A percentile compares a stretch with the other conserved stretches of the same genome.
Conservation (phyloP, 2,888 invertebrate genomes). For the Mythimna ferrago region DNA sequence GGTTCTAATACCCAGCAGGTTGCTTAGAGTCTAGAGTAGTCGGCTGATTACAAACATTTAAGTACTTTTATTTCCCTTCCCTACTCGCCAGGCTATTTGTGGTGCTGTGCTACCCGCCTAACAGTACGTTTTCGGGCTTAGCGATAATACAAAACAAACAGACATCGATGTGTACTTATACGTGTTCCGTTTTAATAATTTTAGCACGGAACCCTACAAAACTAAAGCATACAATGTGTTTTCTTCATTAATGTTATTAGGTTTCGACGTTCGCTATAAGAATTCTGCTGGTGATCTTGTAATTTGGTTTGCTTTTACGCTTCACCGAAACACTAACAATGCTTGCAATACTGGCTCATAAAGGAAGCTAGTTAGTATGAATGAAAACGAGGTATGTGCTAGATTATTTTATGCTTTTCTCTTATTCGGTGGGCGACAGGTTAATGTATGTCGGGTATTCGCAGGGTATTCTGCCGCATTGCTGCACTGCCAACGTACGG, state of each 20-base stretch:
- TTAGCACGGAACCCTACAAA: not conserved
- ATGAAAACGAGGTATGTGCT: slow-evolving; percentile 1
- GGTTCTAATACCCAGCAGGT: no score
- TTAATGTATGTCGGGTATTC: not conserved
- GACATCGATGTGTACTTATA: no score
- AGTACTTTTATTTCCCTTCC: not conserved
- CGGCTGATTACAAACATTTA: no score
- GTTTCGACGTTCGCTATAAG: slow-evolving; percentile 16
- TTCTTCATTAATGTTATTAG: slow-evolving; percentile 36
- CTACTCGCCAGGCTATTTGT: not conserved
- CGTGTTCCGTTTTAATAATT: not conserved
- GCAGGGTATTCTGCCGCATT: not conserved
- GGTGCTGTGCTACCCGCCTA: not conserved
- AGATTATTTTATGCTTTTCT: not conserved
- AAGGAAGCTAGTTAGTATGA: not conserved
- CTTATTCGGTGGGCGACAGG: not conserved
- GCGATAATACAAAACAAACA: not conserved
- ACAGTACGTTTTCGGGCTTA: not conserved
- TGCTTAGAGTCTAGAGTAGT: no score
- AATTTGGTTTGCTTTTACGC: slow-evolving; percentile 15
- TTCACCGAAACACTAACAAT: slow-evolving; percentile 11
- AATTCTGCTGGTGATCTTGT: slow-evolving; percentile 29
- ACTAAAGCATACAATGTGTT: slow-evolving; percentile 22
- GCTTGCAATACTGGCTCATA: not conserved
- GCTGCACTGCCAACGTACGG: not conserved